Base-by-base conservation (phyloP, 2,113 vertebrate genomes). In the Tylochromis polylepis region DNA sequence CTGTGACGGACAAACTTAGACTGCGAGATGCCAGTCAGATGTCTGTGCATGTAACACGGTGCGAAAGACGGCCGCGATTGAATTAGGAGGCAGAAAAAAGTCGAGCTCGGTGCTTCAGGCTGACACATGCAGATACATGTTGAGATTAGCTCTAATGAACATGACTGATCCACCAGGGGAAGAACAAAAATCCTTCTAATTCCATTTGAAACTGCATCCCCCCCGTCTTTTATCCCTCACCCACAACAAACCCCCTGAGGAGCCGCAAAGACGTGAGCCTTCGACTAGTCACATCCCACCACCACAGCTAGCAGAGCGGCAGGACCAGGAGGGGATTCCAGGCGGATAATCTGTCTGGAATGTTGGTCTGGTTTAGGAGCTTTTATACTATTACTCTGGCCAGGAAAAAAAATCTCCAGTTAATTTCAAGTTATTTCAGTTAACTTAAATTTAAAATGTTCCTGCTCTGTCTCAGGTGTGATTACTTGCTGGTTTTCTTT, bases 261-360 rank as follows among this genome's bases (percentile, higher is more conserved):
- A 86, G 83, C 6, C 2, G 18, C 8, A 41, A 5, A 79, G 83
- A 70, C 70, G 24, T 49, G 87, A 83, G 67, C 58, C 82, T 53
- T 36, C 11, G 8, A 11, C 70, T 20, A 7, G 70, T 43, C 80
- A 29, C 59, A 10, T 81, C 82, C 79, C 82, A 72, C 10, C 53
- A 5, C 58, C 75, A 2, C 82, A 29, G 79, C 41, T 16, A 80
- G 80, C 72, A 34, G 84, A 41, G 72, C 72, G 79, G 83, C 62
- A 80, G 72, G 80, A 84, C 88, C 72, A 81, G 88, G 82, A 88
- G 85, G 81, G 82, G 91, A 91, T 91, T 92, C 89, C 75, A 90
- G 79, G 60, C 59, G 2, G 89, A 79, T 96, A 95, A 96, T 96
- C 95, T 90, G 94, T 95, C 94, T 96, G 95, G 94, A 95, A 95